Evolutionary conservation across 2,888 invertebrate species (phyloP).

Genomic region (Serripes groenlandicus): DNA sequence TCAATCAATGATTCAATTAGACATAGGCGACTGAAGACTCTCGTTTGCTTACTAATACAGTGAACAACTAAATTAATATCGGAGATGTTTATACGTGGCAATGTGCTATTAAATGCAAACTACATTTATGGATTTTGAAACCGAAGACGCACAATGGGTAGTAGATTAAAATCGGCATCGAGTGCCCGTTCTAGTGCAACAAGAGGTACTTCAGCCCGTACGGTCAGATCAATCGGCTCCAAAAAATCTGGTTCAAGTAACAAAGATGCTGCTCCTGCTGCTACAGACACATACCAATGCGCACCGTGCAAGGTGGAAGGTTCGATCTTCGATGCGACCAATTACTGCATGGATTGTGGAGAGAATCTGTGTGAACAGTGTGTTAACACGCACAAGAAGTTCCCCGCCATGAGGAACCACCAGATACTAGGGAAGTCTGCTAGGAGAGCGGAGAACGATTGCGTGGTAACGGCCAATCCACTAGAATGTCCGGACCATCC

Average conservation of each 20-base stretch:
- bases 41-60: no score
- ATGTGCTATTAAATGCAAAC: no score
- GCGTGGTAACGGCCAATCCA: constrained; percentile 15
- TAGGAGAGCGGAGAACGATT: constrained; percentile 21
- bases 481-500: constrained; percentile 56
- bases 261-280: neutral
- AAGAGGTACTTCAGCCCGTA: neutral
- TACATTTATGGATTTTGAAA: no score
- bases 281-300: constrained; percentile 35
- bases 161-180: constrained; percentile 16
- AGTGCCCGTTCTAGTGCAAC: neutral
- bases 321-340: constrained; percentile 42
- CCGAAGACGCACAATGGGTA: no score
- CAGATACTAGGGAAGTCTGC: constrained; percentile 44
- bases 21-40: no score
- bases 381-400: constrained; percentile 55
- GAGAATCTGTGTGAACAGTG: constrained; percentile 56
- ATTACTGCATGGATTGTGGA: constrained; percentile 56
- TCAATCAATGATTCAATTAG: no score
- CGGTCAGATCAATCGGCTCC: neutral
- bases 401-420: constrained; percentile 51
- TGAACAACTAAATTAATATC: no score
- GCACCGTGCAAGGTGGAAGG: constrained; percentile 43
- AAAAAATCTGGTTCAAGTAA: neutral
- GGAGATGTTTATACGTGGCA: no score